These are phyloP conservation scores for Hybognathus amarus DNA, from an alignment of 2,797 vertebrate species.

Conservation along the genomic window DNA sequence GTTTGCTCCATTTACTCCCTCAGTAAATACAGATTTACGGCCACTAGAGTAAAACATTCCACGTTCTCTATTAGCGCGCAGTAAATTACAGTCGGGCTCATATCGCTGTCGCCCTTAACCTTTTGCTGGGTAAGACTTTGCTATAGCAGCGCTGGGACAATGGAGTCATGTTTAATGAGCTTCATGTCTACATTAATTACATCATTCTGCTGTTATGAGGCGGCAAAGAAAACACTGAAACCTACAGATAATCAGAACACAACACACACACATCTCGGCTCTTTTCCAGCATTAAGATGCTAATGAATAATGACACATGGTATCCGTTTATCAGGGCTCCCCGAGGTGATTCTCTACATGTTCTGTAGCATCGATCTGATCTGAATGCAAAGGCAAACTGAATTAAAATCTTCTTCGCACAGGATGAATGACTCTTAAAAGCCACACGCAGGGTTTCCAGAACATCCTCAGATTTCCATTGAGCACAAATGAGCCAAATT, in stretches of 20 bases:
- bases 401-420: constrained; percentile 49
- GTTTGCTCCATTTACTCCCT: constrained; percentile 4
- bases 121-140: constrained; percentile 47
- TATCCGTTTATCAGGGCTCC: background rate
- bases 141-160: constrained; percentile 34
- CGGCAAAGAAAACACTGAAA: background rate
- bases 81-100: constrained; percentile 40
- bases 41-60: constrained; percentile 22
- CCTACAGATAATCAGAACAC: background rate
- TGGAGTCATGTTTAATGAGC: constrained; percentile 35
- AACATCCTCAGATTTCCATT: constrained; percentile 29
- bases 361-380: constrained; percentile 17
- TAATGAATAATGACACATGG: constrained; percentile 7
- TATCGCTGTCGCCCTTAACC: constrained; percentile 31
- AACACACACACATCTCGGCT: background rate
- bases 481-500: constrained; percentile 30
- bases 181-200: constrained; percentile 21
- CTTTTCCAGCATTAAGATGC: background rate
- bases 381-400: constrained; percentile 23
- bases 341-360: background rate
- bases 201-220: background rate
- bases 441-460: constrained; percentile 19
- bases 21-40: constrained; percentile 59
- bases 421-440: constrained; percentile 38
- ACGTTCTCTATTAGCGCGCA: constrained; percentile 4